Percentiles rank a stretch among this genome's conserved stretches.
Conservation (phyloP, 1,140 invertebrate genomes). For the Drosophila funebris region DNA sequence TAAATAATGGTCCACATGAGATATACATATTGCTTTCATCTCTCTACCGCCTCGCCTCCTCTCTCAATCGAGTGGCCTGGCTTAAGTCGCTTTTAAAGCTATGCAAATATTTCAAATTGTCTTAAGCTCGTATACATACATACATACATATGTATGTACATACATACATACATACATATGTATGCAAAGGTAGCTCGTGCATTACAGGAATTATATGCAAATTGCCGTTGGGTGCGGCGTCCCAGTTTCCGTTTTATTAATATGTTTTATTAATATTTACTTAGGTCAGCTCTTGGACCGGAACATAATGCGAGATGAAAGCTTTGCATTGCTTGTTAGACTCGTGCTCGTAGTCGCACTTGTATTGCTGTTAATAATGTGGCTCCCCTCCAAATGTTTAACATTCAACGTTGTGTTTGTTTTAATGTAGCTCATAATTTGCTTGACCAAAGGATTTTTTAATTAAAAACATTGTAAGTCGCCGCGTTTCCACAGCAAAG, state of each 20-base stretch:
- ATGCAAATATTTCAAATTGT: conserved; percentile 67
- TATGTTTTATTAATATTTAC: conserved; percentile 83
- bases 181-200: conserved; percentile 51
- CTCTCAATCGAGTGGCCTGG: background rate
- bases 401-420: conserved; percentile 49
- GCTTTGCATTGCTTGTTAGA: conserved; percentile 48
- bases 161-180: background rate
- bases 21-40: conserved; percentile 17
- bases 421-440: conserved; percentile 77
- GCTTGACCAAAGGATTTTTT: conserved; percentile 82
- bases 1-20: conserved; percentile 50
- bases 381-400: background rate
- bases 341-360: background rate
- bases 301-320: conserved; percentile 59
- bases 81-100: conserved; percentile 46
- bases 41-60: background rate
- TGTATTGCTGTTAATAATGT: conserved; percentile 30
- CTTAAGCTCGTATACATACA: conserved; percentile 36
- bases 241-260: conserved; percentile 72
- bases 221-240: conserved; percentile 57
- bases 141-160: background rate
- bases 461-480: conserved; percentile 79
- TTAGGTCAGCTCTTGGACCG: conserved; percentile 65
- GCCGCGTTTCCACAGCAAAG: background rate
- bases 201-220: conserved; percentile 80